Conservation (phyloP, 2,797 vertebrate species). For the Dallia pectoralis region DNA sequence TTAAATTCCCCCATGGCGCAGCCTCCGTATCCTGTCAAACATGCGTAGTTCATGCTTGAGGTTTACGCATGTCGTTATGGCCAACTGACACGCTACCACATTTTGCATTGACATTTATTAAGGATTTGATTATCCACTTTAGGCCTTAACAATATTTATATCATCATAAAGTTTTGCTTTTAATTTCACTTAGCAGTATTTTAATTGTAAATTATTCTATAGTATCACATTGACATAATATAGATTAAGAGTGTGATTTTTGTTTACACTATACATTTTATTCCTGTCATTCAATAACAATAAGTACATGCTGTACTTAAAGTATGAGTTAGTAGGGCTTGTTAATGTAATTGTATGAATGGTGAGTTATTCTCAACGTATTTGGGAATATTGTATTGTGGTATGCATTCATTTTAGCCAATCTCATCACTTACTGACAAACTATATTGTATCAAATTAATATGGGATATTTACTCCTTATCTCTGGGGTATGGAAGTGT, state of each 20-base stretch:
- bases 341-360: neutral
- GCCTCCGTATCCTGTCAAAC: too few species aligned
- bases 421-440: slow-evolving; percentile 10
- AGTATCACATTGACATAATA: neutral
- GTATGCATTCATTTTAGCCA: neutral
- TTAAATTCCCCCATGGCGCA: too few species aligned
- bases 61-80: too few species aligned
- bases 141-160: neutral
- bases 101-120: neutral
- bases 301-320: neutral
- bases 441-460: slow-evolving; percentile 6
- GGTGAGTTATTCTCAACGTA: neutral
- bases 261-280: neutral
- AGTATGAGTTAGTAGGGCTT: neutral
- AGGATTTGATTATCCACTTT: neutral
- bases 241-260: neutral
- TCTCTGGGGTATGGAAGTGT: slow-evolving; percentile 5
- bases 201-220: neutral
- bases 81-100: neutral
- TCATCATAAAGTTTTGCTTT: slow-evolving; percentile 3
- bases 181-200: slow-evolving; percentile 21
- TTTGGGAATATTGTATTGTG: neutral
- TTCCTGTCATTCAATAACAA: slow-evolving; percentile 1
- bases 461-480: slow-evolving; percentile 7
- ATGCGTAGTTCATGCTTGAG: too few species aligned